Percentiles rank a stretch among this genome's conserved stretches.
phyloP scores from a whole-genome alignment of 2,113 vertebrate genomes.

The Scomber colias region DNA sequence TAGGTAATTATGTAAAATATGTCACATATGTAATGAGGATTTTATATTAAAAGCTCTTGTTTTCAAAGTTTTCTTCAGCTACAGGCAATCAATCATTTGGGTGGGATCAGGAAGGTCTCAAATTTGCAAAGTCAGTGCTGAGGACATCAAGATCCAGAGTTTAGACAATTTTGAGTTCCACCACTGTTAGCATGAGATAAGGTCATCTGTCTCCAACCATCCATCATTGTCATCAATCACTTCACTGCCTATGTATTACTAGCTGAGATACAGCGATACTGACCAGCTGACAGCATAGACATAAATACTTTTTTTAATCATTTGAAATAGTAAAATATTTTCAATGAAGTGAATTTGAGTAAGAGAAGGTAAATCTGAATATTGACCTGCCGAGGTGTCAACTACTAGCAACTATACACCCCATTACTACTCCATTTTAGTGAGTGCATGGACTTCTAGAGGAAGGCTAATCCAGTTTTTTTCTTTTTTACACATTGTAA shows the following conservation, averaged over 20 bases:
- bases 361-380: constrained; percentile 20
- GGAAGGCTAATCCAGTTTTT: constrained; percentile 19
- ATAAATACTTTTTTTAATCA: not conserved
- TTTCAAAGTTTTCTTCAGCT: not conserved
- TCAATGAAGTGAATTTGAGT: not conserved
- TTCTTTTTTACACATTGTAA: not conserved
- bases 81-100: constrained; percentile 6
- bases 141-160: not conserved
- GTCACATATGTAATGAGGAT: not conserved
- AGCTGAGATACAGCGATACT: not conserved
- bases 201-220: not conserved
- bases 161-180: constrained; percentile 17
- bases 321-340: not conserved
- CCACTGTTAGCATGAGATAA: constrained; percentile 5
- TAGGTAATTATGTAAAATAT: not conserved
- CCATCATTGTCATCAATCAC: constrained; percentile 6
- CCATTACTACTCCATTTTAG: constrained; percentile 12
- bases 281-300: not conserved
- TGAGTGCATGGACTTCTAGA: not conserved
- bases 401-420: not conserved
- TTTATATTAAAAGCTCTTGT: not conserved
- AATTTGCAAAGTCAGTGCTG: constrained; percentile 7
- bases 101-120: not conserved
- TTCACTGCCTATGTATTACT: not conserved
- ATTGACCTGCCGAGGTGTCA: not conserved